phyloP scores from a whole-genome alignment of 2,113 vertebrate genomes.

The Verasper variegatus region DNA sequence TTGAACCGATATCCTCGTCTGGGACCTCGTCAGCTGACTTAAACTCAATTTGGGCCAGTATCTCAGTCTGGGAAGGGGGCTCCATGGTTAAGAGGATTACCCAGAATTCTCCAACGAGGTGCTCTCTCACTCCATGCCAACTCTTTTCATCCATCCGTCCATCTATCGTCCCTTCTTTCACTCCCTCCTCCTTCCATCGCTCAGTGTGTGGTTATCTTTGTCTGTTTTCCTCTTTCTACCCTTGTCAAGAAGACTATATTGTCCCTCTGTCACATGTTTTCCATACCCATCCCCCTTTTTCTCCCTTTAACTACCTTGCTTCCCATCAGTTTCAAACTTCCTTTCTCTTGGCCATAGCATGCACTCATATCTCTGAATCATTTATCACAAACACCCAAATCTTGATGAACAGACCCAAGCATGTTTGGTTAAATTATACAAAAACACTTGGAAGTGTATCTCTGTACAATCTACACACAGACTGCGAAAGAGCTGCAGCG shows the following conservation, averaged over 20 bases:
- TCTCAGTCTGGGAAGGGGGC: conserved; percentile 76
- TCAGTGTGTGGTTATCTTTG: conserved; percentile 70
- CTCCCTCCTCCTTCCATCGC: conserved; percentile 57
- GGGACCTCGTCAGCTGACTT: conserved; percentile 73
- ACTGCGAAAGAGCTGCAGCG: neutral
- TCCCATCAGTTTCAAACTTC: conserved; percentile 23
- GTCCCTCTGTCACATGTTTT: conserved; percentile 55
- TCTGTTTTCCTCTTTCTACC: conserved; percentile 56
- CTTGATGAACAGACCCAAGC: neutral
- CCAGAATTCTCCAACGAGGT: conserved; percentile 78
- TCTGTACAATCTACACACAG: neutral
- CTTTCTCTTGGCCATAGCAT: conserved; percentile 1
- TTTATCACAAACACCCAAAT: neutral
- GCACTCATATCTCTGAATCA: conserved; percentile 7
- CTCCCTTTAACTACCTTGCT: conserved; percentile 15
- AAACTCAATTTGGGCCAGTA: conserved; percentile 73
- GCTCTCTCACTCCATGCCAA: conserved; percentile 75
- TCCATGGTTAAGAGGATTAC: conserved; percentile 80
- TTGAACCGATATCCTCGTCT: conserved; percentile 49
- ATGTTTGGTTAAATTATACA: neutral
- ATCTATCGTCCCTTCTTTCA: conserved; percentile 63
- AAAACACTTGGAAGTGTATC: neutral
- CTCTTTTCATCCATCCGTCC: conserved; percentile 74
- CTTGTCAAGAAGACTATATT: conserved; percentile 60
- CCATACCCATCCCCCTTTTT: conserved; percentile 42